phyloP scores from a whole-genome alignment of 2,797 vertebrate genomes.

The Psittacula derbiana region DNA sequence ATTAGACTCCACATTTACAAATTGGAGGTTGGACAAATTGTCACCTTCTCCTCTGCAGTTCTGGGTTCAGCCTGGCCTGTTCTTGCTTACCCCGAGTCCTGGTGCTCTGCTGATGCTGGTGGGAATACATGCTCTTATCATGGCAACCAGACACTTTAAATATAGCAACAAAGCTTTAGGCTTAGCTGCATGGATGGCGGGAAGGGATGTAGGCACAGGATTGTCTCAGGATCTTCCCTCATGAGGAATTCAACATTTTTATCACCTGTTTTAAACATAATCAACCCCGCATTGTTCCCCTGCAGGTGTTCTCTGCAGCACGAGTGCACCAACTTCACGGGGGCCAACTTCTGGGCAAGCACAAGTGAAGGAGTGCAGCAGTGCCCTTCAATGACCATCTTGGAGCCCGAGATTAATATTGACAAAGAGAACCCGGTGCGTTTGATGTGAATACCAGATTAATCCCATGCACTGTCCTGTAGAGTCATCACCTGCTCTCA shows the following conservation, averaged over 20 bases:
- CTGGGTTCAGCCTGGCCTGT: neutral
- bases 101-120: neutral
- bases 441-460: neutral
- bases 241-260: neutral
- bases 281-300: neutral
- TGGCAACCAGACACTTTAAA: neutral
- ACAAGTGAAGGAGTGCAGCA: slow-evolving; percentile 82
- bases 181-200: neutral
- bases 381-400: slow-evolving; percentile 90
- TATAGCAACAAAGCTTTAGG: neutral
- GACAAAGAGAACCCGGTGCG: slow-evolving; percentile 83
- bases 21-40: neutral
- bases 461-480: fast-evolving
- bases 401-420: slow-evolving; percentile 86
- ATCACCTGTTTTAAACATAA: neutral
- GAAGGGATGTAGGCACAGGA: neutral
- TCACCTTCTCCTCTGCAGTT: neutral
- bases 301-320: slow-evolving; percentile 89
- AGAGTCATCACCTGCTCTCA: fast-evolving
- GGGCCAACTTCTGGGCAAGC: slow-evolving; percentile 86
- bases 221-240: neutral
- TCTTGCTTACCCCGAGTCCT: neutral
- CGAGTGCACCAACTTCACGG: slow-evolving; percentile 81
- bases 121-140: neutral
- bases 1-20: neutral